A percentile compares a stretch with the other conserved stretches of the same genome.
Evolutionary conservation across 2,888 invertebrate species (phyloP).

Genomic region (Muschampia plurimacula): DNA sequence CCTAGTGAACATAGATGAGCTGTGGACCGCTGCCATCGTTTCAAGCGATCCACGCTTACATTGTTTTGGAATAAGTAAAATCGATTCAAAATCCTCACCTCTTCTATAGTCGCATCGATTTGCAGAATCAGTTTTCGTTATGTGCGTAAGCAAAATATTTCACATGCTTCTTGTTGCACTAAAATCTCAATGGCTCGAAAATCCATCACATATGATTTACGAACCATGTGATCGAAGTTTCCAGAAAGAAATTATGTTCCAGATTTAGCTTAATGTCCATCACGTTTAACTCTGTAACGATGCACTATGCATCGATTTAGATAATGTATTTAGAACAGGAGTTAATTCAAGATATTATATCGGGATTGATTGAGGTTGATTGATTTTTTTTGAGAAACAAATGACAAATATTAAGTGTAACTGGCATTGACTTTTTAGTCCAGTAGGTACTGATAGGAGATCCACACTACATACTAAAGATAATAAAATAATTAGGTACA

Average conservation of each 20-base stretch:
- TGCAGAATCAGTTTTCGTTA: neutral
- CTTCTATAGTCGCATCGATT: neutral
- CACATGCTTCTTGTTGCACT: slow-evolving; percentile 16
- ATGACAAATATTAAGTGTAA: neutral
- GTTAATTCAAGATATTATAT: neutral
- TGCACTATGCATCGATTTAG: slow-evolving; percentile 19
- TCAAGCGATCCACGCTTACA: neutral
- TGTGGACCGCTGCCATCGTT: neutral
- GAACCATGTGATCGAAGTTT: slow-evolving; percentile 27
- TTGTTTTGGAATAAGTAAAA: neutral
- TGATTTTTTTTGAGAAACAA: neutral
- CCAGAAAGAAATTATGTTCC: slow-evolving; percentile 30
- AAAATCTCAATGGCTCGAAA: slow-evolving; percentile 21
- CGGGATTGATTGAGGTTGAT: neutral
- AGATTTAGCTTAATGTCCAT: slow-evolving; percentile 3
- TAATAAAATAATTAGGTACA: too few relatives aligned
- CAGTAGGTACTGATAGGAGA: neutral
- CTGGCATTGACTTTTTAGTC: neutral
- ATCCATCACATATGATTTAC: slow-evolving; percentile 29
- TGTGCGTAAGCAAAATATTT: slow-evolving; percentile 21
- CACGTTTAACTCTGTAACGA: neutral
- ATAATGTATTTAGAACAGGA: neutral
- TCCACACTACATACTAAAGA: neutral
- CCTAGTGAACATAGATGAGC: too few relatives aligned
- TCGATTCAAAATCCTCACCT: neutral